Evolutionary conservation across 2,888 invertebrate species (phyloP).

Genomic region (Antheraea assamensis): DNA sequence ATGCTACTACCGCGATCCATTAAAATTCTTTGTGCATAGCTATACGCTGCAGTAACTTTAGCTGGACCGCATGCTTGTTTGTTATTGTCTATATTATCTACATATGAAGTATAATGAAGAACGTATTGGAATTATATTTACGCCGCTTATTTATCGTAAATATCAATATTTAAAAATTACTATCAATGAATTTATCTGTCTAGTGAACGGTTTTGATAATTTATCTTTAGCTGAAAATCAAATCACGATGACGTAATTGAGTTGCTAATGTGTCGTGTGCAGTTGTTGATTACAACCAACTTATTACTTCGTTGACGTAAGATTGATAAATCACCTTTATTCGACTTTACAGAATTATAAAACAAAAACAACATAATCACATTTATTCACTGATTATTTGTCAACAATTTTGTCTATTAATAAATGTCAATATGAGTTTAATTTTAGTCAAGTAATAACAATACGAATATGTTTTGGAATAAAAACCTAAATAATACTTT

Average conservation of each 20-base stretch:
- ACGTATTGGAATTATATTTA: background rate
- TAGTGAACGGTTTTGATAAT: background rate
- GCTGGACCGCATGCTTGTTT: too few species aligned
- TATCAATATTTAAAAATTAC: background rate
- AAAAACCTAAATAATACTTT: too few species aligned
- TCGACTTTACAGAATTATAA: background rate
- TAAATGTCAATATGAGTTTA: background rate
- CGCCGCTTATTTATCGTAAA: background rate
- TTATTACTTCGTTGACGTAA: background rate
- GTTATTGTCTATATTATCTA: too few species aligned
- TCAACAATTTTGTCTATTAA: background rate
- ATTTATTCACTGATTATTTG: background rate
- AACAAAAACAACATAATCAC: background rate
- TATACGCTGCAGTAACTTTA: too few species aligned
- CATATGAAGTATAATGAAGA: too few species aligned
- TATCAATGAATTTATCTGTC: slow-evolving; percentile 1
- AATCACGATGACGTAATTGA: background rate
- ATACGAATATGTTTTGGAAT: too few species aligned
- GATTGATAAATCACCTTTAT: background rate
- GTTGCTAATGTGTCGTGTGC: background rate
- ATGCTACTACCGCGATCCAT: too few species aligned
- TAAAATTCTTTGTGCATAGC: too few species aligned
- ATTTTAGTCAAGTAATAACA: background rate
- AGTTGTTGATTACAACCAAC: background rate
- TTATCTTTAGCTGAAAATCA: background rate